A percentile compares a stretch with the other conserved stretches of the same genome.
Evolutionary conservation across 1,140 invertebrate genomes (phyloP).

Genomic region (Brachionus sp.): DNA sequence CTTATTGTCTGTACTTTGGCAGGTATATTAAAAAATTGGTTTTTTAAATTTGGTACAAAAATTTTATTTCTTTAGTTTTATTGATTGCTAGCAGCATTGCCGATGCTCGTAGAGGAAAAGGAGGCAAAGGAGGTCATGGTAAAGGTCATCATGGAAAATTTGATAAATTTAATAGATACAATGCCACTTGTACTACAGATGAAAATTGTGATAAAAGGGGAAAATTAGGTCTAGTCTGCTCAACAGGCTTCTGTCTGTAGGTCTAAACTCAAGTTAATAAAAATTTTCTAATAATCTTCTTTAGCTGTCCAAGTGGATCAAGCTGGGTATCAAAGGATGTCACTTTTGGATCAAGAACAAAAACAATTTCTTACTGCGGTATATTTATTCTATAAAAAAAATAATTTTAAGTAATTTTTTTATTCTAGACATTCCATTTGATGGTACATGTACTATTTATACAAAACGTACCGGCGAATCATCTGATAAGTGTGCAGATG

Average conservation of each 20-base stretch:
- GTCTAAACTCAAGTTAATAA: neutral
- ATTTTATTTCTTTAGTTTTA: neutral
- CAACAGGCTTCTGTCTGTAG: neutral
- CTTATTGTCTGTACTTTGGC: neutral
- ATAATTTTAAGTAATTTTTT: no score
- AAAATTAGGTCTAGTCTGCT: neutral
- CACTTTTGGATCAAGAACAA: neutral
- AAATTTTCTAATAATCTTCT: neutral
- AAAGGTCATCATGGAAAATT: neutral
- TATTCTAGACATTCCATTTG: neutral
- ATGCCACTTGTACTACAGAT: neutral
- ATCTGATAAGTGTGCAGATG: neutral
- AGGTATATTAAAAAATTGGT: neutral
- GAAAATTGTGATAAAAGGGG: neutral
- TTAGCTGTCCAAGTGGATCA: neutral
- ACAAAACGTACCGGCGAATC: neutral
- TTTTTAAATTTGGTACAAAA: neutral
- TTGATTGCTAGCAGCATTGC: neutral
- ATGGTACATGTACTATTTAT: neutral
- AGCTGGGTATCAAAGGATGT: neutral
- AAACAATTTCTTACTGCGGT: neutral
- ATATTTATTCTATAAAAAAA: neutral
- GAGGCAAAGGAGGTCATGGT: neutral
- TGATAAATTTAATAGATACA: neutral
- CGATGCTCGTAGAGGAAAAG: neutral